phyloP scores from a whole-genome alignment of 2,888 invertebrate species.

The Ischnus inquisitorius region DNA sequence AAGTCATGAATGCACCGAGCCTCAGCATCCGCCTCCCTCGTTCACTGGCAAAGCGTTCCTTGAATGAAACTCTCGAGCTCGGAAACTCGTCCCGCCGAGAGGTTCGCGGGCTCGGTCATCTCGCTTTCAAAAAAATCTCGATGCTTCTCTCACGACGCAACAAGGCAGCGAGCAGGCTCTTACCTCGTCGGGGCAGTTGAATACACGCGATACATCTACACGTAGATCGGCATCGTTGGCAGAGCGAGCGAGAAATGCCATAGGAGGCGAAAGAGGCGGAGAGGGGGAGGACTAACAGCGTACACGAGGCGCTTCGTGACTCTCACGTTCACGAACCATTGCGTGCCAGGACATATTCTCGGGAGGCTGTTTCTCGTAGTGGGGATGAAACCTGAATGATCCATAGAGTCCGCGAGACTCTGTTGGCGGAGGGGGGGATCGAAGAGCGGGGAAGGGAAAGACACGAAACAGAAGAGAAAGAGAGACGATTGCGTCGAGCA shows the following conservation, averaged over 20 bases:
- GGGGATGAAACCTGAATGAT: slow-evolving; percentile 84
- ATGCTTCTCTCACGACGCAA: slow-evolving; percentile 14
- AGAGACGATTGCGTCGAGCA: slow-evolving; percentile 78
- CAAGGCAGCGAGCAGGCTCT: slow-evolving; percentile 17
- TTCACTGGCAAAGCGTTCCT: slow-evolving; percentile 65
- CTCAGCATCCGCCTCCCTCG: slow-evolving; percentile 65
- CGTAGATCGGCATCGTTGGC: not conserved
- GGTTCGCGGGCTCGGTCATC: slow-evolving; percentile 62
- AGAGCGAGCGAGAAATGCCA: slow-evolving; percentile 19
- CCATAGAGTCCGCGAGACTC: slow-evolving; percentile 73
- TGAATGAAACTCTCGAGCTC: slow-evolving; percentile 69
- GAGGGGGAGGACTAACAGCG: not conserved
- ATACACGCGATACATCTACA: not conserved
- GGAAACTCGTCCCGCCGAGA: slow-evolving; percentile 56
- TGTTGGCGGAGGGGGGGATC: slow-evolving; percentile 36
- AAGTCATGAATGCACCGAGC: slow-evolving; percentile 62
- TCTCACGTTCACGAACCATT: slow-evolving; percentile 50
- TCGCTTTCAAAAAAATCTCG: slow-evolving; percentile 41
- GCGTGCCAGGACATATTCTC: slow-evolving; percentile 35
- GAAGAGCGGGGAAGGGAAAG: slow-evolving; percentile 74
- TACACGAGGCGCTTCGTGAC: slow-evolving; percentile 51
- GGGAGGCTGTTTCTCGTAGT: slow-evolving; percentile 39
- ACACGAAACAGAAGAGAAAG: slow-evolving; percentile 71
- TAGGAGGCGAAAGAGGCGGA: not conserved
- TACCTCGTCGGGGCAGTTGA: slow-evolving; percentile 10